These are phyloP conservation scores for Syrista parreyssii DNA, from an alignment of 2,888 invertebrate species.

Conservation along the genomic window DNA sequence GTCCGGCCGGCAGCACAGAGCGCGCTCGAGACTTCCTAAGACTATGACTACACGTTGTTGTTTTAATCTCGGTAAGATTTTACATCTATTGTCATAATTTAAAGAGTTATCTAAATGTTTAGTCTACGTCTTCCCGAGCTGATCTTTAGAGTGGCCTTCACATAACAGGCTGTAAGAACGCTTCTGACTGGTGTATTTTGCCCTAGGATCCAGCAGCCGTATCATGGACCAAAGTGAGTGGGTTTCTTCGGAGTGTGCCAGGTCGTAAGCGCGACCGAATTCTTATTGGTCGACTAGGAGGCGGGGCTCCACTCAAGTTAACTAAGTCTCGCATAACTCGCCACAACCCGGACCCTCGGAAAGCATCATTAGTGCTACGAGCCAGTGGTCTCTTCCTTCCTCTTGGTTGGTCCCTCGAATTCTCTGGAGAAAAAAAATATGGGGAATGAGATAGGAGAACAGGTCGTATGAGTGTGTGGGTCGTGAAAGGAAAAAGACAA, in stretches of 20 bases:
- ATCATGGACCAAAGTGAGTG: not conserved
- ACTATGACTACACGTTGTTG: not conserved
- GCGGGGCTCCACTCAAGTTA: conserved; percentile 1
- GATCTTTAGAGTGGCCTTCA: not conserved
- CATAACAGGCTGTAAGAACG: not conserved
- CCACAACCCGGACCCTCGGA: conserved; percentile 28
- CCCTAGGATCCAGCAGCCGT: not conserved
- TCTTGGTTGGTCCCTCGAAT: conserved; percentile 33
- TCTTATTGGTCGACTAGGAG: conserved; percentile 32
- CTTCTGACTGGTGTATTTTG: not conserved
- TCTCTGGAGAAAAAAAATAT: conserved; percentile 8
- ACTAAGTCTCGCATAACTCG: conserved; percentile 23
- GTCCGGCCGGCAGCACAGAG: not conserved
- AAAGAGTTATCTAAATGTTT: not conserved
- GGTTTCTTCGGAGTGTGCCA: not conserved
- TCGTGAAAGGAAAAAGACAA: not conserved
- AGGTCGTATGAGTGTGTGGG: not conserved
- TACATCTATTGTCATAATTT: not conserved
- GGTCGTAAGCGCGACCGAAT: conserved; percentile 22
- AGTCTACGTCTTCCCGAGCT: not conserved
- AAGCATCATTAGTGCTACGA: conserved; percentile 40
- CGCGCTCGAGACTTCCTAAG: not conserved
- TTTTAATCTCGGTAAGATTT: not conserved
- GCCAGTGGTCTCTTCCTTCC: conserved; percentile 40
- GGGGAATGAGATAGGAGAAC: not conserved